Evolutionary conservation across 2,888 invertebrate genomes (phyloP), one percentile per base, ranked within the genome.

Genomic region (Mactromeris polynyma): DNA sequence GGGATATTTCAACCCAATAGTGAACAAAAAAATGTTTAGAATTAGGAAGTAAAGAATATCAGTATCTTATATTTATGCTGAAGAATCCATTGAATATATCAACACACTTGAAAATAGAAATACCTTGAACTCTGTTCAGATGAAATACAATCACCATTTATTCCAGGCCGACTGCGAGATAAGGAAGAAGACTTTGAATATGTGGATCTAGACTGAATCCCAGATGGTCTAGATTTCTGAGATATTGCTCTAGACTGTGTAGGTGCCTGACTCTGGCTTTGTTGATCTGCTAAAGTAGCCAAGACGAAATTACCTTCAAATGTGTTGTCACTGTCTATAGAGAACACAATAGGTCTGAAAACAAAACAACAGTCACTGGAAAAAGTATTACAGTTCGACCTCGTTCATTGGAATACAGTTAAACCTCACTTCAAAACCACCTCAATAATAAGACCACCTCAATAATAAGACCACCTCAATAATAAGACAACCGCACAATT

Each of bases 271-370:
- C 85, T 81, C 77, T 91, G 91, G 42, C 88, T 83, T 9, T 94
- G 93, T 33, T 88, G 97, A 6, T 97, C 97, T 95, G 98, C 98
- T 73, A 98, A 97, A 0, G 98, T 98, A 11, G 99, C 98, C 93
- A 98, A 97, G 0, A 99, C 98, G 96, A 98, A 98, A 94, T 98
- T 98, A 31, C 98, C 98, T 97, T 98, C 98, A 96, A 98, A 98
- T 80, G 98, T 97, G 33, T 97, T 97, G 87, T 97, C 97, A 96
- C 98, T 98, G 94, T 98, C 98, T n/a, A 98, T 97, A 92, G 98
- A 97, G 91, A 98, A 98, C 54, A 98, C 97, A 4, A 98, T 97
- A 7, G 98, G 98, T 93, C 98, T 98, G 73, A 73, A 73, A 73
- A 36, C 9, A 58, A 58, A 26, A 26, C 21, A 58, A 58, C 2